phyloP scores from a whole-genome alignment of 2,888 invertebrate species.

The Helobdella robusta region DNA sequence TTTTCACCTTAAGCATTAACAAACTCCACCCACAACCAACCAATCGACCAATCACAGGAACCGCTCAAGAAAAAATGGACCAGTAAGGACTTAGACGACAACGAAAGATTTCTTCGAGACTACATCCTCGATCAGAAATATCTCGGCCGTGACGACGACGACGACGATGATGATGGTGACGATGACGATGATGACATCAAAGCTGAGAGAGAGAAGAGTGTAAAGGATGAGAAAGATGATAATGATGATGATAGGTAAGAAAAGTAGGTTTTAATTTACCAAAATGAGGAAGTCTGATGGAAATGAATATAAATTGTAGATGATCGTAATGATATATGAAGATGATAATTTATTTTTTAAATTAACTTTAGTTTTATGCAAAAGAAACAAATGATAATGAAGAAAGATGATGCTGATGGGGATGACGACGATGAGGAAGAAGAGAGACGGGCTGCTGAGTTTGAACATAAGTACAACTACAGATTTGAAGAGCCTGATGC shows the following conservation, averaged over 20 bases:
- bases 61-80: too few species aligned
- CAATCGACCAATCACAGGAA: too few species aligned
- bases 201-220: not conserved
- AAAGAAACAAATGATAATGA: not conserved
- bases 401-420: not conserved
- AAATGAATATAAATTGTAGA: too few species aligned
- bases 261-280: not conserved
- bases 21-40: too few species aligned
- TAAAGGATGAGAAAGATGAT: not conserved
- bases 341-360: not conserved
- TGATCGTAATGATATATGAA: too few species aligned
- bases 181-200: too few species aligned
- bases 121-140: too few species aligned
- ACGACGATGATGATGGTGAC: not conserved
- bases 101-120: too few species aligned
- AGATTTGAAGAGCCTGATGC: conserved; percentile 90
- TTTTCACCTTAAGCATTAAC: too few species aligned
- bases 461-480: conserved; percentile 89
- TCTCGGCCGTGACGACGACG: conserved; percentile 11
- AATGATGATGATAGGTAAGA: not conserved
- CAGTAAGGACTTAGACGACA: too few species aligned
- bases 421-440: conserved; percentile 55
- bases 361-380: not conserved
- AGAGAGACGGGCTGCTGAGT: conserved; percentile 76
- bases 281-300: not conserved